These are phyloP conservation scores for Daboia siamensis DNA, from an alignment of 2,113 vertebrate species.

Conservation along the genomic window DNA sequence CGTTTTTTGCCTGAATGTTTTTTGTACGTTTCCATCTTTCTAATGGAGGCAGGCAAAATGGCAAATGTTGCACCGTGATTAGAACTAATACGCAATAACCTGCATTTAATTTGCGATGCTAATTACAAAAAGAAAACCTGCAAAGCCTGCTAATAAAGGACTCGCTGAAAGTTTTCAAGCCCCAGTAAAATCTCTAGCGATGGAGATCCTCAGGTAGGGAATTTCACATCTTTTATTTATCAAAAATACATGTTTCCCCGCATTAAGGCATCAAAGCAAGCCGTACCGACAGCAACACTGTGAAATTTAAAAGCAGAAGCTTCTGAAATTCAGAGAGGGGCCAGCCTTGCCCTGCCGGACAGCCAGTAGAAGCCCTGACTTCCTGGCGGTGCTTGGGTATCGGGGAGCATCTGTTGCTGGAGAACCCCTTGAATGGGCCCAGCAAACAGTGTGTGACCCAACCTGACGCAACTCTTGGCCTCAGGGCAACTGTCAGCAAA, in stretches of 20 bases:
- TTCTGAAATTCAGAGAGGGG: background rate
- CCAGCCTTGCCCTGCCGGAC: background rate
- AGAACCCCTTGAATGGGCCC: background rate
- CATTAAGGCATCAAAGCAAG: background rate
- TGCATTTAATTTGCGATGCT: background rate
- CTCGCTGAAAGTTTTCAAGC: background rate
- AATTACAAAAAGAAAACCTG: background rate
- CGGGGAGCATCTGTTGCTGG: background rate
- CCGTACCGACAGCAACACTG: background rate
- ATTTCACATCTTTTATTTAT: background rate
- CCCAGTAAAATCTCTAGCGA: background rate
- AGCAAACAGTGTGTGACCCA: accelerated
- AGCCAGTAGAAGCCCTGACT: background rate
- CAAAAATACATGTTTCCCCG: background rate
- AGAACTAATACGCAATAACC: background rate
- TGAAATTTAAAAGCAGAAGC: background rate
- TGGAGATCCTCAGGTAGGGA: background rate
- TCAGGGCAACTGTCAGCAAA: background rate
- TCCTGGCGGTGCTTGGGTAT: background rate
- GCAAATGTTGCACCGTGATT: background rate
- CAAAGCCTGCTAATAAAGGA: background rate
- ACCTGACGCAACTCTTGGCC: background rate
- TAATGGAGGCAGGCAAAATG: background rate
- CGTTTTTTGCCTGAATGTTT: background rate
- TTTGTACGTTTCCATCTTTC: background rate